phyloP scores from a whole-genome alignment of 2,113 vertebrate species.

The Brachionichthys hirsutus region DNA sequence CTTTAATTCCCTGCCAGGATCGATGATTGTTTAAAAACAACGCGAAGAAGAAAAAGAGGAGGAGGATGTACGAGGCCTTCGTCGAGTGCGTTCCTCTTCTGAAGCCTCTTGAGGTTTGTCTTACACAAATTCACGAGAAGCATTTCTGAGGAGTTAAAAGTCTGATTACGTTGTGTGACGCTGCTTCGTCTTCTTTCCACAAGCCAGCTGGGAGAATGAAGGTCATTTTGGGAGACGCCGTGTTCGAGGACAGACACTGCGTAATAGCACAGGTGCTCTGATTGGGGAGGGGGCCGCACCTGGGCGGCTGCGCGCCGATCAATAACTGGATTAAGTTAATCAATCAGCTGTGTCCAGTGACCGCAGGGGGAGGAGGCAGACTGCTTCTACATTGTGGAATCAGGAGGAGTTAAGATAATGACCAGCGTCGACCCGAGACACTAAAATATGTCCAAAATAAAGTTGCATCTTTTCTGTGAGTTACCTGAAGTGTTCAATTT shows the following conservation, averaged over 20 bases:
- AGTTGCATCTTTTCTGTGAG: not conserved
- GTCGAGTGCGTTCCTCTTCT: slow-evolving; percentile 93
- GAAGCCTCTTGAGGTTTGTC: slow-evolving; percentile 89
- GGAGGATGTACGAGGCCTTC: slow-evolving; percentile 89
- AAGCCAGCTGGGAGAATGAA: slow-evolving; percentile 93
- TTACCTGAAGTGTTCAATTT: slow-evolving; percentile 2
- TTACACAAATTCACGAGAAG: not conserved
- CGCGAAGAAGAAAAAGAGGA: slow-evolving; percentile 93
- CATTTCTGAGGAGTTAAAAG: not conserved
- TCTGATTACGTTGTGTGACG: not conserved
- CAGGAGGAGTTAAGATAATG: slow-evolving; percentile 91
- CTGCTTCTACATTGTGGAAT: slow-evolving; percentile 93
- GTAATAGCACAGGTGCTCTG: slow-evolving; percentile 86
- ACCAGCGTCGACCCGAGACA: slow-evolving; percentile 85
- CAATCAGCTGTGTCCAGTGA: not conserved
- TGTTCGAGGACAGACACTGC: slow-evolving; percentile 85
- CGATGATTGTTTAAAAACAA: slow-evolving; percentile 95
- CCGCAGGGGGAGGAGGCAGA: slow-evolving; percentile 90
- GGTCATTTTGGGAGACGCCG: slow-evolving; percentile 88
- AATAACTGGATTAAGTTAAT: too few species aligned
- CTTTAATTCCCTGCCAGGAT: slow-evolving; percentile 75
- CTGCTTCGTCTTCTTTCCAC: not conserved
- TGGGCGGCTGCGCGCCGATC: not conserved
- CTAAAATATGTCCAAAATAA: slow-evolving; percentile 8
- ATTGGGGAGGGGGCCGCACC: not conserved